Evolutionary conservation across 1,140 invertebrate species (phyloP).

Genomic region (Macrobrachium nipponense): DNA sequence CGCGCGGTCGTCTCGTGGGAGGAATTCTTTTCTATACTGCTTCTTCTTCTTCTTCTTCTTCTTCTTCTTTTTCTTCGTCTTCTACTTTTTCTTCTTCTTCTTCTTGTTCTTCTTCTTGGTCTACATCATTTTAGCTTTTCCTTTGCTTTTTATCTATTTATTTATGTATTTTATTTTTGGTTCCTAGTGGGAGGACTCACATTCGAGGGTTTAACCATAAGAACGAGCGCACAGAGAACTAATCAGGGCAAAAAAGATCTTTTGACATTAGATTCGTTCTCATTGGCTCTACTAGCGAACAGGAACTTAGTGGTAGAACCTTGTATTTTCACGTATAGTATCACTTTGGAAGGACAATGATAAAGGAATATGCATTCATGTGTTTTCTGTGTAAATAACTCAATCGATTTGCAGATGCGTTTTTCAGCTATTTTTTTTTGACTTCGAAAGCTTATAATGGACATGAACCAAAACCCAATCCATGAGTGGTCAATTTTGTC

Average conservation of each 20-base stretch:
- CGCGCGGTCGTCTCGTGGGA: neutral
- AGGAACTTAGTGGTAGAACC: conserved; percentile 58
- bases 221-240: conserved; percentile 36
- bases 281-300: conserved; percentile 56
- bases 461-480: neutral
- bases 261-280: conserved; percentile 42
- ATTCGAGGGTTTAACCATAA: too few relatives aligned
- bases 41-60: too few relatives aligned
- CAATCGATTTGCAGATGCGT: neutral
- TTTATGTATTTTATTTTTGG: too few relatives aligned
- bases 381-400: neutral
- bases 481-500: neutral
- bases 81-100: too few relatives aligned
- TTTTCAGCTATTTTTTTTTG: neutral
- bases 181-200: too few relatives aligned
- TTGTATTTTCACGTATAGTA: conserved; percentile 37
- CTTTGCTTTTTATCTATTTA: too few relatives aligned
- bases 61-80: too few relatives aligned
- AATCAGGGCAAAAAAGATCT: conserved; percentile 51
- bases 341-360: conserved; percentile 53
- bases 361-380: neutral
- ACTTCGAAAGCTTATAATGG: too few relatives aligned
- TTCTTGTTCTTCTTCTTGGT: too few relatives aligned
- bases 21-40: too few relatives aligned
- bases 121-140: too few relatives aligned